phyloP scores from a whole-genome alignment of 2,888 invertebrate genomes.

The Xylophagus ater region DNA sequence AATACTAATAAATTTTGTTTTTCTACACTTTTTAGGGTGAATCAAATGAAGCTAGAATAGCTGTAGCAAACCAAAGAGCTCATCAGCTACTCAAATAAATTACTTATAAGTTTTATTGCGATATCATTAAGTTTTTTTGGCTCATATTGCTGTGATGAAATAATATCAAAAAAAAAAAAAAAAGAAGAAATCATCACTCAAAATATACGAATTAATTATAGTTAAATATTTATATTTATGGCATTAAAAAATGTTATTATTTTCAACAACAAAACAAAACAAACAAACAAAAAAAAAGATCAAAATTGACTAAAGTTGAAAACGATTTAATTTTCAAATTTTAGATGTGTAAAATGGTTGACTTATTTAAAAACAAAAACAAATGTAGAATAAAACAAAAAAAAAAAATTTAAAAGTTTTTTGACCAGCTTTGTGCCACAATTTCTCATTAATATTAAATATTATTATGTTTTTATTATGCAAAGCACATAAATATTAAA shows the following conservation, averaged over 20 bases:
- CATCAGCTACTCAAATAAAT: conserved; percentile 88
- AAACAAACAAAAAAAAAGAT: not conserved
- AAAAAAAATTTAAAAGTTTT: too few species aligned
- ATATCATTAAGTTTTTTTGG: conserved; percentile 20
- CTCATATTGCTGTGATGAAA: conserved; percentile 21
- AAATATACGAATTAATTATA: not conserved
- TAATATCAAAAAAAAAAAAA: conserved; percentile 13
- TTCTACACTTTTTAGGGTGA: conserved; percentile 64
- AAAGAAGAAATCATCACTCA: conserved; percentile 11
- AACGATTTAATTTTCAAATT: conserved; percentile 1
- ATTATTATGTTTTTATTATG: too few species aligned
- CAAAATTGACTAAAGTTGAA: not conserved
- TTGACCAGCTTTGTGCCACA: too few species aligned
- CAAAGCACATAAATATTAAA: too few species aligned
- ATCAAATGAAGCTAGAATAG: conserved; percentile 92
- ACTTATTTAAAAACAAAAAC: too few species aligned
- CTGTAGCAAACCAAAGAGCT: conserved; percentile 92
- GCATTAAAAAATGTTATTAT: not conserved
- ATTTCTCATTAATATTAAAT: too few species aligned
- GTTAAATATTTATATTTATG: conserved; percentile 1
- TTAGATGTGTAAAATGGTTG: too few species aligned
- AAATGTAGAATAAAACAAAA: too few species aligned
- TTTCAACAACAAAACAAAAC: conserved; percentile 1
- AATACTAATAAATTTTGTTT: too few species aligned
- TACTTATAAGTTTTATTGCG: conserved; percentile 19